phyloP scores from a whole-genome alignment of 2,797 vertebrate genomes.

The Pampus argenteus region DNA sequence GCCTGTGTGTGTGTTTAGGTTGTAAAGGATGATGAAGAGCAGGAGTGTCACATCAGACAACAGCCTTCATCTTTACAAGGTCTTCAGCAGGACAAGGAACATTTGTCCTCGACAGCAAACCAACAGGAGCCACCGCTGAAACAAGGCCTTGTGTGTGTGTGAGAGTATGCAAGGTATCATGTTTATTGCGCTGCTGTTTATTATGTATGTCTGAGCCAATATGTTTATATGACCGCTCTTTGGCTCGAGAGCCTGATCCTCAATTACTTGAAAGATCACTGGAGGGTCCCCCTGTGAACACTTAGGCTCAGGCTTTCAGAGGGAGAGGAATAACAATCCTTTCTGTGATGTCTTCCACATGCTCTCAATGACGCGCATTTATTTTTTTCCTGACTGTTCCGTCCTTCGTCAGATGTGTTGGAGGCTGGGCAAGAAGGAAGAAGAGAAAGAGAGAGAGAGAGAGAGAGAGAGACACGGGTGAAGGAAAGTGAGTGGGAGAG shows the following conservation, averaged over 20 bases:
- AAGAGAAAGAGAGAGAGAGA: conserved; percentile 28
- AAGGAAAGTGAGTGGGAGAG: conserved; percentile 68
- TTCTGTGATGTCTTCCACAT: conserved; percentile 80
- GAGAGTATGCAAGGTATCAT: conserved; percentile 46
- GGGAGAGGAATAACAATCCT: conserved; percentile 77
- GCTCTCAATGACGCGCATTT: conserved; percentile 60
- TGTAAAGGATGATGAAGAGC: conserved; percentile 22
- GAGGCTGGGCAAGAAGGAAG: conserved; percentile 37
- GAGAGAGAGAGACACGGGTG: conserved; percentile 47
- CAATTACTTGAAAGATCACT: conserved; percentile 73
- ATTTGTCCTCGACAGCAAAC: conserved; percentile 64
- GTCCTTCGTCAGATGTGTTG: conserved; percentile 72
- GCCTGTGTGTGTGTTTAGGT: conserved; percentile 14
- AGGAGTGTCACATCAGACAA: conserved; percentile 38
- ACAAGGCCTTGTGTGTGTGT: conserved; percentile 38
- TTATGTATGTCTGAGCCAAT: conserved; percentile 73
- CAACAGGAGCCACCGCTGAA: conserved; percentile 55
- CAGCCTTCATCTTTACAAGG: conserved; percentile 48
- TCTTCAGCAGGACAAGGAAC: conserved; percentile 50
- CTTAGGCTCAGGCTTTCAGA: conserved; percentile 67
- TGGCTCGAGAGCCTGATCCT: conserved; percentile 64
- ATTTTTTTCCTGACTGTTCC: conserved; percentile 46
- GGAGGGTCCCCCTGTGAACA: conserved; percentile 73
- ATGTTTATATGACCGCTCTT: conserved; percentile 73
- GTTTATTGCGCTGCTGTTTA: conserved; percentile 73